Base-by-base conservation (phyloP, 1,140 invertebrate genomes). In the Drosophila aff. region DNA sequence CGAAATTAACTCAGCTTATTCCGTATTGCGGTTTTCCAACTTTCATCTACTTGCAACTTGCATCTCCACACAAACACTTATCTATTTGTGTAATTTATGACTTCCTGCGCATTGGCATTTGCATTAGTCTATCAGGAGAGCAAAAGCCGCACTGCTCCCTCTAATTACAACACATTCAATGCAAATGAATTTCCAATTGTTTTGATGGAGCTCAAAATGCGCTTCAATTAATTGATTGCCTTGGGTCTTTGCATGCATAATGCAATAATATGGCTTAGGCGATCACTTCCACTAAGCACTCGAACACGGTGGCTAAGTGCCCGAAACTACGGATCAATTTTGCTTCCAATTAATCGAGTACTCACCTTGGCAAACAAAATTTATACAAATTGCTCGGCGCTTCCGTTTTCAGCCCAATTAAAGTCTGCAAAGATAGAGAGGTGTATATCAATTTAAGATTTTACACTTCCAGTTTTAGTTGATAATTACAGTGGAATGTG, bases 121-220 rank as follows among this genome's bases (percentile, higher is more conserved):
- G 68, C 84, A 89, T 87, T 87, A 90, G 81, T 76, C 73, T 68
- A 84, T 87, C 84, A 79, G 81, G 81, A 66, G 61, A 69, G 72
- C 66, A 65, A 67, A 67, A 69, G 78, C 77, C 64, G 73, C 82
- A 78, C 73, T 68, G 76, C 77, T 47, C 43, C 26, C 64, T 63
- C 55, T 57, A 64, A 72, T 63, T 78, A 74, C 61, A 16, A 15
- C 50, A 31, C 67, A 61, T 89, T 89, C 59, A 81, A 87, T 81
- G 81, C 66, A 83, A 89, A 87, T 87, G 84, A 86, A 87, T 86
- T 82, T 76, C 58, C 61, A 67, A 81, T 71, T 87, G 84, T 81
- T 84, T 84, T 63, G 72, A 68, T 65, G 55, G 50, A 76, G 68
- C 82, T 87, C 50, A 55, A 84, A 78, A 64, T 57, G 76, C 69